These are phyloP conservation scores for Paragorgia papillata DNA, from an alignment of 92 coral and sea anemone species.

Conservation along the genomic window DNA sequence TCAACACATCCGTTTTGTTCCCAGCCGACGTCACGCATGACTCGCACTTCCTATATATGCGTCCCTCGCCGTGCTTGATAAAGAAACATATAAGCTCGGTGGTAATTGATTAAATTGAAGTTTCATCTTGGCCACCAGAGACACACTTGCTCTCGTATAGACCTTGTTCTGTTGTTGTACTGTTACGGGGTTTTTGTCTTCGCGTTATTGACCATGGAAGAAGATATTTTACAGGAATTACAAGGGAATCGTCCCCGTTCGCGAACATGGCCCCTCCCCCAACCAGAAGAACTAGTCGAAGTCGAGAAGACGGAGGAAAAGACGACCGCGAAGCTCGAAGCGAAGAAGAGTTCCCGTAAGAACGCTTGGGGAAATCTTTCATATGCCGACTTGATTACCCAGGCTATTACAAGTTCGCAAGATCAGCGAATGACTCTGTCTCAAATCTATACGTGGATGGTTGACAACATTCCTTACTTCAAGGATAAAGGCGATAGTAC, in stretches of 20 bases:
- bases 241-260: slow-evolving; percentile 94
- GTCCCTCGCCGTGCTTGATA: slow-evolving; percentile 28
- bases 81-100: slow-evolving; percentile 18
- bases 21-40: slow-evolving; percentile 15
- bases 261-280: slow-evolving; percentile 99
- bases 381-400: slow-evolving; percentile 98
- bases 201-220: slow-evolving; percentile 64
- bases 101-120: slow-evolving; percentile 43
- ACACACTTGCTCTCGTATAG: background rate
- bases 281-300: slow-evolving; percentile 79
- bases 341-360: slow-evolving; percentile 96
- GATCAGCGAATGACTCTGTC: slow-evolving; percentile 95
- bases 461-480: slow-evolving; percentile 89
- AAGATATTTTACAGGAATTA: slow-evolving; percentile 74
- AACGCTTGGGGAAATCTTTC: slow-evolving; percentile 99
- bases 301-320: slow-evolving; percentile 75
- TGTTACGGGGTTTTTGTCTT: background rate
- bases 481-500: slow-evolving; percentile 99
- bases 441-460: slow-evolving; percentile 99
- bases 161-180: background rate
- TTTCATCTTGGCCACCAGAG: slow-evolving; percentile 16
- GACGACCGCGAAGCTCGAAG: slow-evolving; percentile 69
- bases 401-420: slow-evolving; percentile 93
- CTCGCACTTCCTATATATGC: slow-evolving; percentile 34
- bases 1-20: slow-evolving; percentile 2